Conservation (phyloP, 2,888 invertebrate species). For the Sylvicola fuscatus region DNA sequence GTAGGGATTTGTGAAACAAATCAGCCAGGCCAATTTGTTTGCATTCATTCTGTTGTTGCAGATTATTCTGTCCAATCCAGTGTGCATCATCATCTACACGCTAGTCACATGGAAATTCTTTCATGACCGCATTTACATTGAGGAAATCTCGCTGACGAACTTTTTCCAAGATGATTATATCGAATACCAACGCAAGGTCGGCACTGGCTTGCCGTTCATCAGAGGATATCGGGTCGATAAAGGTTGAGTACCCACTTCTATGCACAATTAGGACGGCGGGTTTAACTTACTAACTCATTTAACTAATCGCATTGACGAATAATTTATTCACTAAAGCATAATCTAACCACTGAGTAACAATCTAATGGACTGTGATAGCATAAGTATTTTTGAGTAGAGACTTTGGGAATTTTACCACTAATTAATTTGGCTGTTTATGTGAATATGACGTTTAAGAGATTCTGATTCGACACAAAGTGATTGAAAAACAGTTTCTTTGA, state of each 20-base stretch:
- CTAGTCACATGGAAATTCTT: constrained; percentile 85
- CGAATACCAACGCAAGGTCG: constrained; percentile 64
- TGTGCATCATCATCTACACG: constrained; percentile 64
- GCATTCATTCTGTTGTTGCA: constrained; percentile 16
- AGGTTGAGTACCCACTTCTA: background rate
- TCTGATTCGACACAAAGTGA: too few relatives aligned
- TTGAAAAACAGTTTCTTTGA: too few relatives aligned
- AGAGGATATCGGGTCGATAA: constrained; percentile 39
- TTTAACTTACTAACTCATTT: background rate
- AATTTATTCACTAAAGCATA: background rate
- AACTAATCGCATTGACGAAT: too few relatives aligned
- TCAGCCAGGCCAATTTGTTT: background rate
- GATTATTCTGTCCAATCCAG: constrained; percentile 73
- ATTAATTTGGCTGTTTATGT: too few relatives aligned
- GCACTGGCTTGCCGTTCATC: constrained; percentile 78
- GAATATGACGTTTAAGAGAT: too few relatives aligned
- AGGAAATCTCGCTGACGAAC: constrained; percentile 71
- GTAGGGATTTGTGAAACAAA: constrained; percentile 26
- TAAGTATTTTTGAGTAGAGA: background rate
- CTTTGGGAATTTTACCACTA: too few relatives aligned
- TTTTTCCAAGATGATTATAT: constrained; percentile 84
- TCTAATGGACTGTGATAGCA: constrained; percentile 1
- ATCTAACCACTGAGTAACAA: background rate
- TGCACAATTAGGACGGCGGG: too few relatives aligned
- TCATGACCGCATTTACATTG: constrained; percentile 61